These are phyloP conservation scores for Myopa tessellatipennis DNA, from an alignment of 2,888 invertebrate genomes.

Conservation along the genomic window DNA sequence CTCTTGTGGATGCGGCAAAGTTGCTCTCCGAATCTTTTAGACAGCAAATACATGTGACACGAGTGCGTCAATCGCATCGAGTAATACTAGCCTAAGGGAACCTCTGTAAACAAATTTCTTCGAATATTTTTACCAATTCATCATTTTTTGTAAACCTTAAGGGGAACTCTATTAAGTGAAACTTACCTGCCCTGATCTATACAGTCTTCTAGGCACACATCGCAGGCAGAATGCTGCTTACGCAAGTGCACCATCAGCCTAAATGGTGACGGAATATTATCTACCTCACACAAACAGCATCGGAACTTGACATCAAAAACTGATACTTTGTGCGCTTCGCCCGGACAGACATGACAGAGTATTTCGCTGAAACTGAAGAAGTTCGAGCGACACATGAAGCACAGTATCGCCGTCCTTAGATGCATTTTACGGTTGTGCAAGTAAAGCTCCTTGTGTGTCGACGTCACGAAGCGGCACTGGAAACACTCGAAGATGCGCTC, in stretches of 20 bases:
- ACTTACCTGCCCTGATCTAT: slow-evolving; percentile 73
- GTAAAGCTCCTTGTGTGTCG: slow-evolving; percentile 85
- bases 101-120: no score
- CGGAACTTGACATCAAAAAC: slow-evolving; percentile 76
- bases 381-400: slow-evolving; percentile 88
- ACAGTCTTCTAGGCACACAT: slow-evolving; percentile 86
- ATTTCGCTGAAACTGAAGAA: slow-evolving; percentile 90
- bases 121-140: no score
- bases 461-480: slow-evolving; percentile 83
- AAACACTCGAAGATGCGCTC: slow-evolving; percentile 86
- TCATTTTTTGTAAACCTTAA: no score
- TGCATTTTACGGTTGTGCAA: slow-evolving; percentile 89
- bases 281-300: slow-evolving; percentile 83
- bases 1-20: no score
- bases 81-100: no score
- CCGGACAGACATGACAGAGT: slow-evolving; percentile 88
- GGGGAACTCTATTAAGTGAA: background rate
- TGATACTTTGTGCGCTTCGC: slow-evolving; percentile 70
- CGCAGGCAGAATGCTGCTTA: slow-evolving; percentile 86
- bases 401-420: slow-evolving; percentile 82
- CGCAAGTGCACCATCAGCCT: slow-evolving; percentile 88
- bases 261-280: slow-evolving; percentile 86
- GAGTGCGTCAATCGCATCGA: no score
- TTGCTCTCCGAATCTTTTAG: no score
- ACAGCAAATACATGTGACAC: no score